A percentile compares a stretch with the other conserved stretches of the same genome.
These are phyloP conservation scores for Falco rusticolus DNA, from an alignment of 2,797 vertebrate genomes.

Conservation along the genomic window DNA sequence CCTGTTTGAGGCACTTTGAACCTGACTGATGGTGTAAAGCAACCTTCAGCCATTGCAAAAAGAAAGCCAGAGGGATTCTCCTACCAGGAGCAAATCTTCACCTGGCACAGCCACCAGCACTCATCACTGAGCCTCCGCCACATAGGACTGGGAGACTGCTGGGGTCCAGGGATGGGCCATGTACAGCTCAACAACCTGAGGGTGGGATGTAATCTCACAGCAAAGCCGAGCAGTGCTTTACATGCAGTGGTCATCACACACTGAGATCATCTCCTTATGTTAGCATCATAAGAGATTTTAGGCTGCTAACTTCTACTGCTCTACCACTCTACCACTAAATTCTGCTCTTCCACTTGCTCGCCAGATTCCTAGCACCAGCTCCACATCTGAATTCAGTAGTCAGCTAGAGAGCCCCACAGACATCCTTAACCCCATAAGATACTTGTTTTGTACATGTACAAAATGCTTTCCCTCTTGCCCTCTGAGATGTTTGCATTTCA, in stretches of 20 bases:
- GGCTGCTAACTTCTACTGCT: not conserved
- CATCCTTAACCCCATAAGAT: not conserved
- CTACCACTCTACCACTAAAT: not conserved
- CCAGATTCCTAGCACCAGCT: not conserved
- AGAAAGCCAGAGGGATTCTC: not conserved
- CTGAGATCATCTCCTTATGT: not conserved
- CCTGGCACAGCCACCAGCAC: rapidly evolving
- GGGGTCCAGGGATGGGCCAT: not conserved
- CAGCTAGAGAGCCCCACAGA: not conserved
- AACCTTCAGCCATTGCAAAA: not conserved
- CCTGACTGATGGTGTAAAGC: not conserved
- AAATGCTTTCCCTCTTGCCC: not conserved
- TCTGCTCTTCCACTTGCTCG: not conserved
- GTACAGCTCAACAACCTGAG: not conserved
- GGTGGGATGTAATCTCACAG: not conserved
- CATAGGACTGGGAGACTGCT: rapidly evolving
- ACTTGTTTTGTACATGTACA: not conserved
- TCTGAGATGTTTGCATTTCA: not conserved
- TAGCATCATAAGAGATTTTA: not conserved
- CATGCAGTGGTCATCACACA: not conserved
- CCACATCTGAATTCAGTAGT: not conserved
- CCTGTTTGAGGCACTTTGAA: not conserved
- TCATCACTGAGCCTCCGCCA: not conserved
- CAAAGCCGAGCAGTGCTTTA: not conserved
- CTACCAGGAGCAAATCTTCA: not conserved